Conservation (phyloP, 2,888 invertebrate genomes). For the Glyphotaelius pellucidus region DNA sequence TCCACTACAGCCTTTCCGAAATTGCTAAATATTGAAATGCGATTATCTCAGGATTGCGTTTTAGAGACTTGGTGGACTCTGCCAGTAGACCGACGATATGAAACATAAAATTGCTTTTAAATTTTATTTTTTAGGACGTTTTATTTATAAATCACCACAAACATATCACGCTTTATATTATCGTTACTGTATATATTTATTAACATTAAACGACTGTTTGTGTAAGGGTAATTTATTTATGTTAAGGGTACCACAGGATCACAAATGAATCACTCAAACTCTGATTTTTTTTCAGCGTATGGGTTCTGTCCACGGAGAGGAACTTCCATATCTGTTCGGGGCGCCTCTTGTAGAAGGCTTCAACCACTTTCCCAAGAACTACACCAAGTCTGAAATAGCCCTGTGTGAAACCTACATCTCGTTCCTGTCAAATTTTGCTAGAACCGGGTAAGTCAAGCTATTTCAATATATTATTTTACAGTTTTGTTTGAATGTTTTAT, state of each 20-base stretch:
- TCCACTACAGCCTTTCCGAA: no score
- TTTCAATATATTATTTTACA: background rate
- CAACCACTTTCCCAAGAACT: conserved; percentile 91
- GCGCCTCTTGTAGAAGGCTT: conserved; percentile 91
- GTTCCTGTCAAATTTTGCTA: conserved; percentile 92
- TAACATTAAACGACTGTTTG: no score
- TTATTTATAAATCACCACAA: background rate
- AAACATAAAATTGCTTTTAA: background rate
- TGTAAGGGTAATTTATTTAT: background rate
- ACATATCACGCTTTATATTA: no score
- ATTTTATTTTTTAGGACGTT: no score
- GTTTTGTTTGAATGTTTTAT: conserved; percentile 16
- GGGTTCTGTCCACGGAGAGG: conserved; percentile 95
- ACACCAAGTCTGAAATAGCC: conserved; percentile 90
- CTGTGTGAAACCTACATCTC: conserved; percentile 92
- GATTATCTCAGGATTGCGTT: no score
- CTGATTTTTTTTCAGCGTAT: conserved; percentile 81
- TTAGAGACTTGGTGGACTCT: no score
- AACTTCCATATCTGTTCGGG: conserved; percentile 93
- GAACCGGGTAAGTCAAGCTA: conserved; percentile 86
- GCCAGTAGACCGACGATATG: no score
- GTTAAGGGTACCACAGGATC: background rate
- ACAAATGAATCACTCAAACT: background rate
- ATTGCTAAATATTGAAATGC: no score
- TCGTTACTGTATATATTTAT: no score